Conservation (phyloP, 2,797 vertebrate species). For the Sardinella longiceps region DNA sequence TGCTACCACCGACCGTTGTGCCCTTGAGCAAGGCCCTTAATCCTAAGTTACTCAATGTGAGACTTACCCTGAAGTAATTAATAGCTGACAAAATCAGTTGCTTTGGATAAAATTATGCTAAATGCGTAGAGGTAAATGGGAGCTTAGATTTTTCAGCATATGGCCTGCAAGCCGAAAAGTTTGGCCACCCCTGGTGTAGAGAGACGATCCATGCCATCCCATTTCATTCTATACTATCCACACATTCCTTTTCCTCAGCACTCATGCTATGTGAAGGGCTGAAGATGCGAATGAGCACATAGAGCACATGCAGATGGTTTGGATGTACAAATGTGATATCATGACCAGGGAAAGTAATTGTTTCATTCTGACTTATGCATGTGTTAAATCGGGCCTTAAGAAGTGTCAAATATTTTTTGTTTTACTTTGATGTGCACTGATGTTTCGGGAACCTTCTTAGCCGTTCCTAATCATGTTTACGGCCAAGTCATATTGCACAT, state of each 20-base stretch:
- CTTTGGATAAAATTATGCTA: no score
- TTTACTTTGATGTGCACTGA: conserved; percentile 22
- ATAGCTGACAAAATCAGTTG: no score
- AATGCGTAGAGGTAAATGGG: no score
- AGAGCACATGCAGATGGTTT: conserved; percentile 19
- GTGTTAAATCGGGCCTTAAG: conserved; percentile 27
- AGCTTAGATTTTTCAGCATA: no score
- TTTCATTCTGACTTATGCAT: conserved; percentile 26
- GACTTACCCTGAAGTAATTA: no score
- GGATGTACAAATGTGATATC: conserved; percentile 23
- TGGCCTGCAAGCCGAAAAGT: no score
- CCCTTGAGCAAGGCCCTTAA: no score
- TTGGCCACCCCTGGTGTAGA: no score
- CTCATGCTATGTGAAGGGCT: neutral
- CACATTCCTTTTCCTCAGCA: neutral
- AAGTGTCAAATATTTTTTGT: conserved; percentile 5
- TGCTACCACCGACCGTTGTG: no score
- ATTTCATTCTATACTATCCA: no score
- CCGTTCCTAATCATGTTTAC: conserved; percentile 19
- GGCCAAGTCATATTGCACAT: conserved; percentile 21
- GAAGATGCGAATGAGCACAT: neutral
- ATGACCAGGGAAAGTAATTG: conserved; percentile 23
- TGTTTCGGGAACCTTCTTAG: conserved; percentile 12
- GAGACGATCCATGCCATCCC: neutral
- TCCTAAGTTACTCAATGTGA: no score